Evolutionary conservation across 1,140 invertebrate genomes (phyloP), one percentile per base, ranked within the genome.

Genomic region (Drosophila paulistorum): DNA sequence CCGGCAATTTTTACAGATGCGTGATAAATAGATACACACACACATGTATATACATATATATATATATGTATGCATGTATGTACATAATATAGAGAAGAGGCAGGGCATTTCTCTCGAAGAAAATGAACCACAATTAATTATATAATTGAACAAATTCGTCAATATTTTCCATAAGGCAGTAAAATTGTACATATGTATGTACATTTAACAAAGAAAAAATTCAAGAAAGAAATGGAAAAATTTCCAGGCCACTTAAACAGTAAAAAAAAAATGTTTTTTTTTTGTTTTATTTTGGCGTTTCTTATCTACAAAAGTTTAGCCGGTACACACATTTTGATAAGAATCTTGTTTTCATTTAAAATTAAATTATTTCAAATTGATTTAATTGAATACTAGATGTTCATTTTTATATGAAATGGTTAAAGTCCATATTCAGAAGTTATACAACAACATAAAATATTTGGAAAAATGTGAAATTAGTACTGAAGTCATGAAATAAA

Each of bases 301-400:
- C 9, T 51, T 51, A 51, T 51, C 45, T 51, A 14, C 45, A 17
- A 4, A 3, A 51, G 10, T 23, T n/a, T 30, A 30, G 45, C 45
- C 45, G 45, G 17, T 51, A 51, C 10, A 51, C 0, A 51, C 14
- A 51, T 23, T 51, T 51, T 51, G 45, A 51, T 51, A 51, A 51
- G 45, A 51, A 51, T 20, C 45, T 23, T 51, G 17, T 51, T 51
- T 51, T 20, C 9, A 51, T 51, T 23, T 23, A 51, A 51, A 23
- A 23, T 51, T 17, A 7, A 20, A 20, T 51, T 51, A 51, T 23
- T 51, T 51, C 9, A 51, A 51, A 51, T 51, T 51, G 45, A 23
- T 51, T 51, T 51, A 51, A 51, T 51, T 51, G 45, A 51, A 51
- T 51, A 51, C 17, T 7, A 51, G 10, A 51, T 51, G 17, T 23